Base-by-base conservation (phyloP, 2,797 vertebrate genomes). In the Gymnodraco acuticeps region DNA sequence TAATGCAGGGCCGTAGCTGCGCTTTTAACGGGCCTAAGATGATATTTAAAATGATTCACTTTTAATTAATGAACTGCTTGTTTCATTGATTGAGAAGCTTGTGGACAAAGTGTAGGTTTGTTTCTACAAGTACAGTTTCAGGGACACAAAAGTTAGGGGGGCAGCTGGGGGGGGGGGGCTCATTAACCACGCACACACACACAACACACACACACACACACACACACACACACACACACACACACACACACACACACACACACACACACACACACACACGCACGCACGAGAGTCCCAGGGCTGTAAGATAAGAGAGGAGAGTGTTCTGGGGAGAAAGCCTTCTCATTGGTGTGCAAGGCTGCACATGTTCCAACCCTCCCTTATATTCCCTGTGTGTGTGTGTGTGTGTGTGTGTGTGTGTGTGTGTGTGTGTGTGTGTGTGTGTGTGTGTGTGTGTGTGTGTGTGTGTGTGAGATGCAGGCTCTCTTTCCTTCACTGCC, bases 341-440 rank as follows among this genome's bases (percentile, higher is more conserved):
- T 89, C 89, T 93, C 91, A 92, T 92, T 93, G 91, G 90, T 93
- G 85, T 93, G 92, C 92, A 92, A 87, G 86, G 82, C 89, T 86
- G 88, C 89, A 89, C 88, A 89, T 90, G 81, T 81, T 86, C 78
- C 73, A 90, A 76, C 72, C 86, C 83, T 91, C 86, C 73, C 83
- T 80, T 89, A 75, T 88, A 86, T 90, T 81, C 89, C 82, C 64
- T 67, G 75, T 84, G 82, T 81, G 79, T 82, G 64, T 82, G 67
- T 65, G 42, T 68, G 50, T 56, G 65, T 48, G 54, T 48, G 72
- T 67, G 71, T 63, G 75, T 68, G 47, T 78, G 67, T 46, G 76
- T 19, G 71, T 54, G 70, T 20, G 45, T 51, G 62, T 52, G 65
- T 38, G 61, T 58, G 73, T 53, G 75, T 50, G 70, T 47, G 70